Evolutionary conservation across 2,797 vertebrate genomes (phyloP), one percentile per base, ranked within the genome.

Genomic region (Heteromormyrus szaboi): DNA sequence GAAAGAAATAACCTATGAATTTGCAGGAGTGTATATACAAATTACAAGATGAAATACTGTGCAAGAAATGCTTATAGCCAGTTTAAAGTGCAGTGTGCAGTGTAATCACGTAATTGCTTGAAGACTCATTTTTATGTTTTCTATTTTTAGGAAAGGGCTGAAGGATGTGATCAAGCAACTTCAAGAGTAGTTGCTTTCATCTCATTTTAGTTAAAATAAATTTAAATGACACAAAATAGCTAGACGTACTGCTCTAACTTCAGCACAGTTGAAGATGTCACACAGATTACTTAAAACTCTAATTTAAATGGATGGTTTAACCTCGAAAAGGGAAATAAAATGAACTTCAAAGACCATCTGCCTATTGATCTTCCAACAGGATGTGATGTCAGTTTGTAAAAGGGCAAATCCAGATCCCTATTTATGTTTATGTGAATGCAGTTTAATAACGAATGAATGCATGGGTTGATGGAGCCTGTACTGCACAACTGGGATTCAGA

Each of bases 71-170:
- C 12, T 53, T 53, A 53, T 53, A 53, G 51, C 14, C 12, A 17
- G 51, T 53, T 53, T 53, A 51, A 51, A 51, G 11, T 51, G 50
- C 50, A 51, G 50, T 51, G 50, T 51, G 50, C 50, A 14, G 51
- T 53, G 33, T 25, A 33, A 12, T 59, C 17, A 37, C 0, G 14
- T 44, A n/a, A 81, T 81, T 79, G 14, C 22, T 59, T 86, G 17
- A 56, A 19, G 7, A 51, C 29, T 86, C 3, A 3, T 56, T 59
- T 56, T 59, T 25, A 14, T 81, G n/a, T 86, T 86, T 37, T 37
- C 50, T 22, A 3, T 37, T 86, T 86, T 86, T 56, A 86, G 85
- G 53, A 56, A 86, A 59, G 14, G 51, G 44, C 85, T 86, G 85
- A 86, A 86, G 85, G 85, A 86, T 54, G 22, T 19, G 25, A 54